Evolutionary conservation across 2,797 vertebrate species (phyloP).

Genomic region (Myripristis murdjan): DNA sequence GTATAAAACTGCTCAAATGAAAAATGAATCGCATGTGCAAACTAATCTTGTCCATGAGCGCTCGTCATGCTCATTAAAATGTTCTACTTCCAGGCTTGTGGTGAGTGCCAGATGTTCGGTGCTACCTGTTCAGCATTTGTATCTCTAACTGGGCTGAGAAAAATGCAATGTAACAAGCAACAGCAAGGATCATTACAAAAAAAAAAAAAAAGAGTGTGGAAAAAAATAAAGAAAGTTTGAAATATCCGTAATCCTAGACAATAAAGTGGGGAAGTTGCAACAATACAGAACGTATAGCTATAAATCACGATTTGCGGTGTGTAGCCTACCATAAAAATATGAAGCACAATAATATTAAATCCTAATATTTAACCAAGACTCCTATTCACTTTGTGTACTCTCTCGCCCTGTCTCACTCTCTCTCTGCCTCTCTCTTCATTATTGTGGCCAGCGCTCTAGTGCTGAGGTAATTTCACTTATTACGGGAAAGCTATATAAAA

Average conservation of each 20-base stretch:
- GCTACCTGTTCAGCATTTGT: slow-evolving; percentile 39
- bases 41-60: slow-evolving; percentile 46
- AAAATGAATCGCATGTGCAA: slow-evolving; percentile 50
- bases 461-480: slow-evolving; percentile 77
- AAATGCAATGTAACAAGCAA: background rate
- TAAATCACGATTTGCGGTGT: slow-evolving; percentile 40
- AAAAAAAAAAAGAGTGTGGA: background rate
- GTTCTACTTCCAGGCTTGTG: slow-evolving; percentile 44
- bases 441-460: slow-evolving; percentile 53
- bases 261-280: slow-evolving; percentile 12
- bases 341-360: slow-evolving; percentile 61
- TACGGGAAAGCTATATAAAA: slow-evolving; percentile 73
- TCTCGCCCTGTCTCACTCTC: background rate
- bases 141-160: slow-evolving; percentile 45
- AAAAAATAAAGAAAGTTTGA: background rate
- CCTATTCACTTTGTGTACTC: slow-evolving; percentile 55
- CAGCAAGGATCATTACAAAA: background rate
- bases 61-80: slow-evolving; percentile 70
- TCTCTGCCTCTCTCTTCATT: slow-evolving; percentile 42
- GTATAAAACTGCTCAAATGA: slow-evolving; percentile 30
- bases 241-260: background rate
- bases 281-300: slow-evolving; percentile 34
- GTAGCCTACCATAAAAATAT: slow-evolving; percentile 52
- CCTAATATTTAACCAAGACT: slow-evolving; percentile 64
- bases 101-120: slow-evolving; percentile 57